Base-by-base conservation (phyloP, 2,888 invertebrate species). In the Oconnorella tubifera region DNA sequence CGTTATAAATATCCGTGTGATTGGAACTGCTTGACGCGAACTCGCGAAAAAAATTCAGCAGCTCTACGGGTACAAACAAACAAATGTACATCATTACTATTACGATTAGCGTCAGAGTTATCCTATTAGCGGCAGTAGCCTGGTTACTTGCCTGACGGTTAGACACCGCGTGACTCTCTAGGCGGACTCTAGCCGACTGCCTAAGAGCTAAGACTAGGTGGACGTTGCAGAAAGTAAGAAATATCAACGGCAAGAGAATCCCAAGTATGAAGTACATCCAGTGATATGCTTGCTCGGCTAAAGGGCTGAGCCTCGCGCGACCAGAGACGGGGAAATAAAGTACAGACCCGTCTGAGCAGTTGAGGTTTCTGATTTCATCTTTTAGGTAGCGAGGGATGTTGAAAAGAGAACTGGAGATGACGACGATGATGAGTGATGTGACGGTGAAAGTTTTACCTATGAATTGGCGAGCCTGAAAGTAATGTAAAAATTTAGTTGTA, bases 51-150 rank as follows among this genome's bases (percentile, higher is more conserved):
- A 60, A 60, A 29, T 51, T 60, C 29, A 31, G 28, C 10, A 60
- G 3, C 51, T 60, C 60, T 4, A 28, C 51, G 19, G 60, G 60
- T 28, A 60, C 40, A 51, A 51, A 49, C 60, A 60, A 51, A 1
- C 25, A 29, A 49, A 60, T 49, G 50, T 50, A 60, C 60, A 60
- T 60, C 14, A 60, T n/a, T 3, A 60, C 50, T 29, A 60, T 60
- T 19, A 60, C 31, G 50, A 60, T 27, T 1, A 60, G 28, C n/a
- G 60, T 60, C 50, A 60, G 28, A 14, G 60, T 60, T 3, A 60
- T 28, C 2, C 60, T 32, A n/a, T 32, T 49, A 6, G 40, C 40
- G 10, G 40, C 40, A 14, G 40, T 19, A 6, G 10, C 40, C 6
- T 19, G 10, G 40, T 19, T 19, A 6, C 40, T 14, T 14, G 50